A percentile compares a stretch with the other conserved stretches of the same genome.
These are phyloP conservation scores for Eubasilissa splendida DNA, from an alignment of 2,888 invertebrate species.

Conservation along the genomic window DNA sequence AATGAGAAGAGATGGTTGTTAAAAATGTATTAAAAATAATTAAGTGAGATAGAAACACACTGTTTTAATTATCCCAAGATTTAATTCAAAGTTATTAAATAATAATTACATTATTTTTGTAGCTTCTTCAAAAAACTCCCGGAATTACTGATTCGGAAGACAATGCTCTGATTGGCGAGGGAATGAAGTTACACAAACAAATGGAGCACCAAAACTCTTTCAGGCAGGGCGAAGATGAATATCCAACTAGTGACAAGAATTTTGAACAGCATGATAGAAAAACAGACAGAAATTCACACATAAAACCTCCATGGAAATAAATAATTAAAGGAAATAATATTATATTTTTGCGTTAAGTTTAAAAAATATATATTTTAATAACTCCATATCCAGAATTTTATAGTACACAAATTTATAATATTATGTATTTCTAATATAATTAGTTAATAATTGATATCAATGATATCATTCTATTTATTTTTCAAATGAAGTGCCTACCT, in stretches of 20 bases:
- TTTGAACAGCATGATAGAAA: conserved; percentile 45
- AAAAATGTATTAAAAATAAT: no score
- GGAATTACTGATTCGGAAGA: conserved; percentile 64
- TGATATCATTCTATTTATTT: neutral
- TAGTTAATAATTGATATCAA: neutral
- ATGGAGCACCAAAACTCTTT: conserved; percentile 31
- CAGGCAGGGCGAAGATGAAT: conserved; percentile 46
- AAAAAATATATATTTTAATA: neutral
- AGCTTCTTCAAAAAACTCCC: conserved; percentile 73
- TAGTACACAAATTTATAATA: neutral
- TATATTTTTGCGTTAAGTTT: conserved; percentile 33
- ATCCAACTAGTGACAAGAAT: conserved; percentile 55
- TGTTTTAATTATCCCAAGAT: no score
- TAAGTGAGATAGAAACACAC: no score
- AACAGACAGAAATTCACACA: conserved; percentile 29
- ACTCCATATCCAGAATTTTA: neutral
- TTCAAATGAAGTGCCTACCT: neutral
- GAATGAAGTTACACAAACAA: conserved; percentile 2
- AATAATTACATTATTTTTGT: conserved; percentile 43
- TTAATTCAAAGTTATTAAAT: no score
- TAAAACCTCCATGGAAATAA: conserved; percentile 57
- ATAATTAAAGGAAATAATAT: no score
- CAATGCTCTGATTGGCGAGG: conserved; percentile 43
- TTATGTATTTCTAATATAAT: neutral
- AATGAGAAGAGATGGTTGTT: no score